Conservation (phyloP, 1,140 invertebrate species). For the Musca domestica region DNA sequence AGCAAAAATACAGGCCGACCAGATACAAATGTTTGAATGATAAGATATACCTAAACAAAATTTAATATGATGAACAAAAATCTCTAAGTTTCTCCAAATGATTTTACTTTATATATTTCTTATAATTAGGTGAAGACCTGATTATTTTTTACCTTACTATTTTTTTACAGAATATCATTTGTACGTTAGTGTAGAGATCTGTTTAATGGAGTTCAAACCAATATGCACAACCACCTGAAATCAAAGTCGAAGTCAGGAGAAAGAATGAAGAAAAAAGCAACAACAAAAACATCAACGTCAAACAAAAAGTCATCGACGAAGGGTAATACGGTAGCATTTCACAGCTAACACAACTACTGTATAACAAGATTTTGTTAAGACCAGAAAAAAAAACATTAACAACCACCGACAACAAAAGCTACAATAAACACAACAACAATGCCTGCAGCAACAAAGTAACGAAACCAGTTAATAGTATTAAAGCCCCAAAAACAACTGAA, state of each 20-base stretch:
- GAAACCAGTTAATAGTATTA: conserved; percentile 11
- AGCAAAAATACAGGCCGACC: too few relatives aligned
- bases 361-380: conserved; percentile 20
- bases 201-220: too few relatives aligned
- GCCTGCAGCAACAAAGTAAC: too few relatives aligned
- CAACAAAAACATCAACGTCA: conserved; percentile 3
- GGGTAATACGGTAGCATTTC: conserved; percentile 21
- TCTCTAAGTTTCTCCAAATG: too few relatives aligned
- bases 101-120: too few relatives aligned
- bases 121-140: too few relatives aligned
- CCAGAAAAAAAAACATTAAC: conserved; percentile 1
- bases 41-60: too few relatives aligned
- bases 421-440: conserved; percentile 6
- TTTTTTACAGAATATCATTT: neutral
- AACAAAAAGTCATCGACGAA: conserved; percentile 5
- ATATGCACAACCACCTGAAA: neutral
- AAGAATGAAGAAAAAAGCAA: neutral
- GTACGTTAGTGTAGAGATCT: neutral
- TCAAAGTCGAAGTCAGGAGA: neutral
- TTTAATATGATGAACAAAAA: too few relatives aligned
- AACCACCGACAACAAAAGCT: conserved; percentile 1
- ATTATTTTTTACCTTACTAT: too few relatives aligned
- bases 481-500: conserved; percentile 1
- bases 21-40: too few relatives aligned
- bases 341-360: conserved; percentile 21